A percentile compares a stretch with the other conserved stretches of the same genome.
phyloP scores from a whole-genome alignment of 2,113 vertebrate species.

The Tringa solitaria region DNA sequence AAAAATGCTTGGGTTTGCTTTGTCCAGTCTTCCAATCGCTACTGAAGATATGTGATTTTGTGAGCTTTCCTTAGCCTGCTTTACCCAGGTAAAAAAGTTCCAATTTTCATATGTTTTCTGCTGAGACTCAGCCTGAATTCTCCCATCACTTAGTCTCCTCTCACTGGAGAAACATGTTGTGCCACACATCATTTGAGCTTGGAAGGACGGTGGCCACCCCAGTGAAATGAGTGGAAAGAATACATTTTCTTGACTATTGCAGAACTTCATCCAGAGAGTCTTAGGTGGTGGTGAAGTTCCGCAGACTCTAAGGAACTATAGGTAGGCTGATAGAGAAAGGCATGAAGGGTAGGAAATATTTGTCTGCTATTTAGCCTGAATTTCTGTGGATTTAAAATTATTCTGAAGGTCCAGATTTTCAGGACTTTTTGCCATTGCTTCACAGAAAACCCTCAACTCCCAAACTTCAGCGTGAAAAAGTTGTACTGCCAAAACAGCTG shows the following conservation, averaged over 20 bases:
- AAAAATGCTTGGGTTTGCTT: neutral
- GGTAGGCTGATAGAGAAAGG: neutral
- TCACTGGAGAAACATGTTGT: neutral
- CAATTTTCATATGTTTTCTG: neutral
- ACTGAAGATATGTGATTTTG: neutral
- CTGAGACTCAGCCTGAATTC: neutral
- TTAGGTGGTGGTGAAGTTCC: neutral
- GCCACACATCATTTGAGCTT: neutral
- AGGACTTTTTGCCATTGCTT: neutral
- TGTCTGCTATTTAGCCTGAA: neutral
- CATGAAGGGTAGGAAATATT: neutral
- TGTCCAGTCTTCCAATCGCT: neutral
- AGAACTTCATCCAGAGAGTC: neutral
- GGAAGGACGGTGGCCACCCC: fast-evolving
- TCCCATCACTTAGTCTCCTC: neutral
- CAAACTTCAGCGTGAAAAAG: neutral
- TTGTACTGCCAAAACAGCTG: neutral
- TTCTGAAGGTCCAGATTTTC: neutral
- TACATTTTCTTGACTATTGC: neutral
- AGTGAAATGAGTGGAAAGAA: neutral
- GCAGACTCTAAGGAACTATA: neutral
- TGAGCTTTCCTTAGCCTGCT: neutral
- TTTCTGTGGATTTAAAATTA: neutral
- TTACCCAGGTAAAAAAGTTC: neutral
- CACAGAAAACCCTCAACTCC: neutral